These are phyloP conservation scores for Craseonycteris thonglongyai DNA, from an alignment of 2,113 vertebrate genomes.

Conservation along the genomic window DNA sequence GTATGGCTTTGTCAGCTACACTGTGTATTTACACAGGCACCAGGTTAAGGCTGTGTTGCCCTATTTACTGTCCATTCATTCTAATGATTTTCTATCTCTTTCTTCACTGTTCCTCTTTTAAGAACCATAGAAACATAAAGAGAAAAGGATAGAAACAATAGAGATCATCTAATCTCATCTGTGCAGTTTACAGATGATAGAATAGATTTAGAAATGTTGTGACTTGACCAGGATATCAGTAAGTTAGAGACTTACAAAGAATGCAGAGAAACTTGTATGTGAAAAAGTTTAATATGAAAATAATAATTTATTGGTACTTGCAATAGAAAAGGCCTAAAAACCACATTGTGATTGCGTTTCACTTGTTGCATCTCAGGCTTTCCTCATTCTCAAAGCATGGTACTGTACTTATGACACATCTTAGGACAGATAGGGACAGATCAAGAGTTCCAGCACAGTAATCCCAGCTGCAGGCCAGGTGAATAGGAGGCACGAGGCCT, in stretches of 20 bases:
- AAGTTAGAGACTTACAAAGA: neutral
- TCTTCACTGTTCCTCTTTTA: neutral
- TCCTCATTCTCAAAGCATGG: neutral
- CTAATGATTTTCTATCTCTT: neutral
- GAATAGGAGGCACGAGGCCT: neutral
- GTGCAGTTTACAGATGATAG: neutral
- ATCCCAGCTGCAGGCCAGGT: neutral
- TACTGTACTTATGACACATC: neutral
- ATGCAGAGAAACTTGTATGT: neutral
- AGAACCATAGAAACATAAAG: neutral
- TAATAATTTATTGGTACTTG: neutral
- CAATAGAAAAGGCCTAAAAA: neutral
- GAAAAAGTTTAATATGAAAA: neutral
- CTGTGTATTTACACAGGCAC: neutral
- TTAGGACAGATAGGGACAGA: neutral
- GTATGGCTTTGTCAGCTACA: neutral
- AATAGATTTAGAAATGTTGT: neutral
- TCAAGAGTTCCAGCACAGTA: neutral
- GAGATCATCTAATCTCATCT: neutral
- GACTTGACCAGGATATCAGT: neutral
- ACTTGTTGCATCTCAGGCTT: neutral
- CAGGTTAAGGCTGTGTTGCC: neutral
- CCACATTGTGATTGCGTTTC: neutral
- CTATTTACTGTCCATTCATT: neutral
- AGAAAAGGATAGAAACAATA: neutral